These are phyloP conservation scores for Apis mellifera DNA, from an alignment of 1,140 invertebrate species.

Conservation along the genomic window DNA sequence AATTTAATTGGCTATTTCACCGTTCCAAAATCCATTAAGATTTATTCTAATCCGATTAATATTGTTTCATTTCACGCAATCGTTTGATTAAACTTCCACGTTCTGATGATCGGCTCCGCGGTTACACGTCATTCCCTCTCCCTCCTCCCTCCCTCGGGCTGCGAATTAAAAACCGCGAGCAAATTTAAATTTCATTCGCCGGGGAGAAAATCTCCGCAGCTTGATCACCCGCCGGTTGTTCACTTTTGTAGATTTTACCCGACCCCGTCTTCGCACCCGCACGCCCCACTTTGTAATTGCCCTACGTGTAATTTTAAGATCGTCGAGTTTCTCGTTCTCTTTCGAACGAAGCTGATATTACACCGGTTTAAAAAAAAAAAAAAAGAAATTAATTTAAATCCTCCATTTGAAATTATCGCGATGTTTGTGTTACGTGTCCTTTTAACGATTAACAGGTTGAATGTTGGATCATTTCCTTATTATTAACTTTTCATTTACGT, in stretches of 20 bases:
- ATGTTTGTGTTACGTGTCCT: no score
- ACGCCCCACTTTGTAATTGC: background rate
- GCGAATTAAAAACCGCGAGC: conserved; percentile 11
- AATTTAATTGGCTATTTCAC: conserved; percentile 37
- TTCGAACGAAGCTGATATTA: no score
- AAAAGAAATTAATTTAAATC: no score
- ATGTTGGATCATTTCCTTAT: no score
- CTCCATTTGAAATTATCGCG: rapidly evolving
- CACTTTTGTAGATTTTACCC: background rate
- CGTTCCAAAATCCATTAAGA: conserved; percentile 43
- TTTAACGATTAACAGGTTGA: no score
- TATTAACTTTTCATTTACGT: no score
- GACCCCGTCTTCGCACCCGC: background rate
- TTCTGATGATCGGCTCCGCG: background rate
- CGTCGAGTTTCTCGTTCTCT: background rate
- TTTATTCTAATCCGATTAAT: conserved; percentile 47
- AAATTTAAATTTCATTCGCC: conserved; percentile 9
- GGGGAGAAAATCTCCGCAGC: background rate
- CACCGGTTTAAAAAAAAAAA: no score
- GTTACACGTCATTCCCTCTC: background rate
- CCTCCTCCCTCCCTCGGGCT: no score
- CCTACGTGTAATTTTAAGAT: background rate
- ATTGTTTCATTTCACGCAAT: conserved; percentile 36
- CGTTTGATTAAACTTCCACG: conserved; percentile 36
- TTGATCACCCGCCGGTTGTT: background rate